A percentile compares a stretch with the other conserved stretches of the same genome.
Evolutionary conservation across 2,113 vertebrate genomes (phyloP).

Genomic region (Gadus chalcogrammus): DNA sequence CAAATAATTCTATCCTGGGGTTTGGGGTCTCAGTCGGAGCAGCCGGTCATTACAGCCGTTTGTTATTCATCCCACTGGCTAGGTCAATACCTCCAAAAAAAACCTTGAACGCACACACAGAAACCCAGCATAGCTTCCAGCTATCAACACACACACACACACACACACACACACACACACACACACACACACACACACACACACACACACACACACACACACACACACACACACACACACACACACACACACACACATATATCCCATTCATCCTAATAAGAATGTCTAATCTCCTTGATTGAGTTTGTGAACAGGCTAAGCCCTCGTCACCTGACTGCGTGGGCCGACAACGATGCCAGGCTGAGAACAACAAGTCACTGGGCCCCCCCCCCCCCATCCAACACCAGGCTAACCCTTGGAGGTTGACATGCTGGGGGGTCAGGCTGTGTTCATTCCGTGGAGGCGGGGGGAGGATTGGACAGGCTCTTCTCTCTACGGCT

Average conservation of each 20-base stretch:
- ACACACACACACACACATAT: constrained; percentile 6
- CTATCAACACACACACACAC: constrained; percentile 1
- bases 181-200: constrained; percentile 7
- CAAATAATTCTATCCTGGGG: no score
- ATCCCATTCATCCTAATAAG: no score
- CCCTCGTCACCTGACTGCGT: no score
- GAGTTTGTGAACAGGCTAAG: no score
- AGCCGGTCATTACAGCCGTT: constrained; percentile 44
- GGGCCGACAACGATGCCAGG: no score
- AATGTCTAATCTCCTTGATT: no score
- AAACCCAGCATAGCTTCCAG: not conserved
- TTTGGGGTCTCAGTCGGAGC: constrained; percentile 7
- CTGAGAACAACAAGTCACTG: no score
- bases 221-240: not conserved
- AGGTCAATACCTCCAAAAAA: constrained; percentile 29
- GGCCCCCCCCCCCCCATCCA: no score
- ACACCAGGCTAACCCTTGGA: no score
- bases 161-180: constrained; percentile 1
- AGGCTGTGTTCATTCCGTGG: constrained; percentile 18
- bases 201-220: constrained; percentile 8
- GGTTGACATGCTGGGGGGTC: constrained; percentile 33
- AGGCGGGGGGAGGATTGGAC: no score
- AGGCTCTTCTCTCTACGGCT: no score
- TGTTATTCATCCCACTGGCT: constrained; percentile 48
- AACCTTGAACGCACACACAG: constrained; percentile 10